phyloP scores from a whole-genome alignment of 2,113 vertebrate species.

The Murina feae region DNA sequence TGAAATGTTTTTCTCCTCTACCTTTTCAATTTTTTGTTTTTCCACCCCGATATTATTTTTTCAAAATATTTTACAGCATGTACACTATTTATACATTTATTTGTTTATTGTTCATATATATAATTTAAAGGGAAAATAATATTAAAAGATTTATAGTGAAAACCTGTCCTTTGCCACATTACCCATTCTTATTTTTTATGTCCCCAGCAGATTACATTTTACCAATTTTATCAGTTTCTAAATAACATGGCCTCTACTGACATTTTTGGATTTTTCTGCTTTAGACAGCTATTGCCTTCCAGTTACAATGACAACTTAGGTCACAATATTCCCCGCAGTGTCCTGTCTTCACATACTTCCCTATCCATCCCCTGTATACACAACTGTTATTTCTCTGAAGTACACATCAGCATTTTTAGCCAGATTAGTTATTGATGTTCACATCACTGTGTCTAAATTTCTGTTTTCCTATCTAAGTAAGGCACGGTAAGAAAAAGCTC shows the following conservation, averaged over 20 bases:
- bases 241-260: background rate
- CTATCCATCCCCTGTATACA: background rate
- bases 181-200: background rate
- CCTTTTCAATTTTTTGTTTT: background rate
- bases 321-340: background rate
- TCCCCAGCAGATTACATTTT: background rate
- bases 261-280: background rate
- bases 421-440: background rate
- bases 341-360: rapidly evolving
- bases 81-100: background rate
- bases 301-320: background rate
- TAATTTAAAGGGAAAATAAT: background rate
- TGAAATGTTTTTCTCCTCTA: background rate
- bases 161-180: background rate
- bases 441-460: background rate
- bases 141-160: background rate
- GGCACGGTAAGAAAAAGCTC: background rate
- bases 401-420: background rate
- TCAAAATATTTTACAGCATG: background rate
- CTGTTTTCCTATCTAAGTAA: background rate
- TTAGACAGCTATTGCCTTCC: background rate
- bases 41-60: background rate
- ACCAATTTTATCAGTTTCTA: background rate
- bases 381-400: background rate
- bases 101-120: no score